A percentile compares a stretch with the other conserved stretches of the same genome.
Evolutionary conservation across 2,113 vertebrate genomes (phyloP).

Genomic region (Pedetes capensis): DNA sequence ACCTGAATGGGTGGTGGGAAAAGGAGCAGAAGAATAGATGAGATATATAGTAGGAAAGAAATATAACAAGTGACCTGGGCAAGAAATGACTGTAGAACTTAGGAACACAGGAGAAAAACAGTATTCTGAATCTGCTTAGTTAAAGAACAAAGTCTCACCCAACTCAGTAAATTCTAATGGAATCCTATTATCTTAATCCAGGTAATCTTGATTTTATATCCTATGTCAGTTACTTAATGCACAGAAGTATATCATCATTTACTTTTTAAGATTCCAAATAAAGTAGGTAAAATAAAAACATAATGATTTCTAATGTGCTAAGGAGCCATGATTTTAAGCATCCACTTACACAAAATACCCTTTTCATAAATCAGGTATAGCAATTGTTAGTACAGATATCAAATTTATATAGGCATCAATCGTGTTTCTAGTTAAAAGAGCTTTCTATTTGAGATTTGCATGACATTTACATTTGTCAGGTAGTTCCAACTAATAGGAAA

Average conservation of each 20-base stretch:
- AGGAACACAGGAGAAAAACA: background rate
- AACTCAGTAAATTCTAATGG: accelerated
- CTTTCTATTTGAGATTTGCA: constrained; percentile 4
- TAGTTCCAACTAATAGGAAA: constrained; percentile 25
- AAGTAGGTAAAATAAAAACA: background rate
- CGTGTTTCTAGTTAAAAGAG: constrained; percentile 13
- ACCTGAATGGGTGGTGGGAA: background rate
- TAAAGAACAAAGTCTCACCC: background rate
- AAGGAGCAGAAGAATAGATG: background rate
- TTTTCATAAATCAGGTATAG: background rate
- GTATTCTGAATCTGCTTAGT: background rate
- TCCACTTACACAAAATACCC: background rate
- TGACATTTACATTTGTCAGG: constrained; percentile 2
- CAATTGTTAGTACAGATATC: background rate
- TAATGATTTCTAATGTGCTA: background rate
- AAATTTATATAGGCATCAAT: background rate
- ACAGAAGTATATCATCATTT: background rate
- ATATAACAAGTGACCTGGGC: accelerated
- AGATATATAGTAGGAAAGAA: background rate
- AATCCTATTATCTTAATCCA: background rate
- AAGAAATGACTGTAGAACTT: background rate
- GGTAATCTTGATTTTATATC: background rate
- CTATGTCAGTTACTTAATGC: background rate
- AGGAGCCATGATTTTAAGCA: constrained; percentile 9
- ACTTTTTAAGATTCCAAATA: background rate